Evolutionary conservation across 2,888 invertebrate species (phyloP), one percentile per base, ranked within the genome.

Genomic region (Notodonta ziczac): DNA sequence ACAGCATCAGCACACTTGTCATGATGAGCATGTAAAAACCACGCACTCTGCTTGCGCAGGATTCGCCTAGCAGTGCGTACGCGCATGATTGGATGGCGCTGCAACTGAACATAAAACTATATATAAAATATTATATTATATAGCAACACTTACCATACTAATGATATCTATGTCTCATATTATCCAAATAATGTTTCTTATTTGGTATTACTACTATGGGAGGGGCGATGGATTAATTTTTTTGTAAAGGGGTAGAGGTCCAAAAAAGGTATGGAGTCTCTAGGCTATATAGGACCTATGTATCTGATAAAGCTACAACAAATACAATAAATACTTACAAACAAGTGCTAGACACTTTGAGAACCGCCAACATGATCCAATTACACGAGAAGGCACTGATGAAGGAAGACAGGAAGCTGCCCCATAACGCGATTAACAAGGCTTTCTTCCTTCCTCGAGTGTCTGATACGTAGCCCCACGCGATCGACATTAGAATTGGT

Each of bases 381-480:
- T 82, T 81, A 4, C 75, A 65, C 0, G 87, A 81, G 61, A 87
- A 81, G 4, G 81, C 81, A 57, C 83, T 24, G 24, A 44, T 9
- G 24, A 44, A n/a, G 10, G 56, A 16, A 2, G 56, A 44, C 5
- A 56, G 0, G 39, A 80, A 85, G 54, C 81, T 76, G 12, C 71
- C 74, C 61, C 70, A 72, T 67, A 85, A 63, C 0, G 81, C 77
- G 7, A 81, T 60, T 3, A 79, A 48, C 12, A 87, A 67, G 16
- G 77, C 72, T 32, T 51, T 71, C 58, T 66, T 72, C 10, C 88
- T 74, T 5, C 88, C 88, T 39, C 67, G 66, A 0, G 85, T 87
- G 62, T 88, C 88, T 0, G 86, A 78, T 56, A 84, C 61, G 65
- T 85, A 88, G 24, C 87, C 88, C 87, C 86, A 86, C 0, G 78